A percentile compares a stretch with the other conserved stretches of the same genome.
phyloP scores from a whole-genome alignment of 2,888 invertebrate genomes.

The Cephus sareptanus region DNA sequence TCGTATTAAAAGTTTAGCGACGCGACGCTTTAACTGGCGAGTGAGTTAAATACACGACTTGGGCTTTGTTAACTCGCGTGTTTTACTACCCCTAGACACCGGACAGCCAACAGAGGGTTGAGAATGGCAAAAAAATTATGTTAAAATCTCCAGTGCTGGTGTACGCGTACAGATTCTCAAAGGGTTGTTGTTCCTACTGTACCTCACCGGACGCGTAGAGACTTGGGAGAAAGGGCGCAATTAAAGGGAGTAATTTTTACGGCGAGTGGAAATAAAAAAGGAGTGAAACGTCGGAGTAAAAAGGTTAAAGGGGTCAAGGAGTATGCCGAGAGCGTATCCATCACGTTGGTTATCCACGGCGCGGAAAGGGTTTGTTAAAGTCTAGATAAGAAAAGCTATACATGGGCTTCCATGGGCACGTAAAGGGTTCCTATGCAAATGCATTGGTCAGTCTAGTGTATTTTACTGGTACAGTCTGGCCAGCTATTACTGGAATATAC shows the following conservation, averaged over 20 bases:
- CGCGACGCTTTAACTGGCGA: too few species aligned
- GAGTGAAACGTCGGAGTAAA: not conserved
- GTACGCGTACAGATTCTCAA: too few species aligned
- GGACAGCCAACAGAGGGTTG: too few species aligned
- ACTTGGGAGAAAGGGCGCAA: conserved; percentile 13
- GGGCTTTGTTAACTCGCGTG: too few species aligned
- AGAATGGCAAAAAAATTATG: too few species aligned
- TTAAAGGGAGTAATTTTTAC: conserved; percentile 32
- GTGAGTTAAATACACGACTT: too few species aligned
- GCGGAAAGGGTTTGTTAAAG: conserved; percentile 34
- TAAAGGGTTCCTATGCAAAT: conserved; percentile 36
- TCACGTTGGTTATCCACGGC: conserved; percentile 33
- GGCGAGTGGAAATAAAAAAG: conserved; percentile 12
- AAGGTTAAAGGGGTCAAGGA: not conserved
- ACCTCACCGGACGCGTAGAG: not conserved
- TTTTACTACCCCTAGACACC: too few species aligned
- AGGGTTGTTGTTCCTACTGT: too few species aligned
- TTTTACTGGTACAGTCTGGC: conserved; percentile 19
- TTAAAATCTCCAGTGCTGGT: too few species aligned
- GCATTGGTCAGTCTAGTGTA: conserved; percentile 28
- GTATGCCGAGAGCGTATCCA: conserved; percentile 35
- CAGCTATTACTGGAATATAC: too few species aligned
- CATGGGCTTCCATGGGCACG: conserved; percentile 13
- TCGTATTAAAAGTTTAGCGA: too few species aligned
- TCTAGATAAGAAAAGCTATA: conserved; percentile 23